These are phyloP conservation scores for Pentalonia nigronervosa DNA, from an alignment of 1,140 invertebrate species.

Conservation along the genomic window DNA sequence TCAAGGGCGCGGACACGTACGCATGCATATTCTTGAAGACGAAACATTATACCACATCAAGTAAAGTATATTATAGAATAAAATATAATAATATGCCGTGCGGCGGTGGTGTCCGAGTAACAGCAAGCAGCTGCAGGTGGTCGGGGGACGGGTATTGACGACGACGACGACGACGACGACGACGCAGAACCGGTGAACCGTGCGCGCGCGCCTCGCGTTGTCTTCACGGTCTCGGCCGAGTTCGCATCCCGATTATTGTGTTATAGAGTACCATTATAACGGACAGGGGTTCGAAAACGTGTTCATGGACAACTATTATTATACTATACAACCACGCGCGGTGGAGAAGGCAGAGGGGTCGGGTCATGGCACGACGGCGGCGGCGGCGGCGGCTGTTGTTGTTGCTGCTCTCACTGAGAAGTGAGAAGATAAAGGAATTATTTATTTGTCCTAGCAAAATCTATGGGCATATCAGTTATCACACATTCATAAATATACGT, in stretches of 20 bases:
- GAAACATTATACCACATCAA: conserved; percentile 2
- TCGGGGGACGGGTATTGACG: conserved; percentile 29
- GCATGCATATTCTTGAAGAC: not conserved
- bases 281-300: conserved; percentile 44
- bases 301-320: not conserved
- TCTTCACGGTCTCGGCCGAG: conserved; percentile 39
- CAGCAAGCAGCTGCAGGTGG: conserved; percentile 32
- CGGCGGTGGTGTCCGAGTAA: conserved; percentile 1
- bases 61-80: not conserved
- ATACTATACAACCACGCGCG: not conserved
- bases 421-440: not conserved
- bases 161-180: conserved; percentile 15
- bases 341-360: not conserved
- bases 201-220: conserved; percentile 34
- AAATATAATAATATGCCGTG: not conserved
- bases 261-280: not conserved
- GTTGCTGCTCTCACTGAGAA: not conserved
- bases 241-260: conserved; percentile 53
- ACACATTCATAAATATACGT: not conserved
- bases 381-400: not conserved
- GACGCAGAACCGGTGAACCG: conserved; percentile 52
- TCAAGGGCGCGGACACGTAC: conserved; percentile 35
- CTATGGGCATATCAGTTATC: not conserved
- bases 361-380: not conserved
- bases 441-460: not conserved